Conservation (phyloP, 2,113 vertebrate species). For the Tauraco erythrolophus region DNA sequence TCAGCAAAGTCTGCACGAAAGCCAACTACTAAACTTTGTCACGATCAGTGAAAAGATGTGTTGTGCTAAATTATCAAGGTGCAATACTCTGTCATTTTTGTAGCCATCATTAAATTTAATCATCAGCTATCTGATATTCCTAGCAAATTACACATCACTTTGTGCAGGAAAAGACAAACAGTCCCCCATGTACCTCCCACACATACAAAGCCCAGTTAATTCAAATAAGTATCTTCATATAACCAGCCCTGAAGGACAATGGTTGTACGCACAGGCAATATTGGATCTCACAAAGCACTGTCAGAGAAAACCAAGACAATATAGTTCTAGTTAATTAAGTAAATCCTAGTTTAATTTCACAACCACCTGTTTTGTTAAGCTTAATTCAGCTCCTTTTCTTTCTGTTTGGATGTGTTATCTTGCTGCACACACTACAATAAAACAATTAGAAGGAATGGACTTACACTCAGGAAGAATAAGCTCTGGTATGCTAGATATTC, state of each 20-base stretch:
- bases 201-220: not conserved
- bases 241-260: not conserved
- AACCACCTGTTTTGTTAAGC: not conserved
- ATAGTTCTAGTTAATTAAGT: not conserved
- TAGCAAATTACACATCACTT: not conserved
- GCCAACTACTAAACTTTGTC: not conserved
- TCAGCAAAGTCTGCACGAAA: not conserved
- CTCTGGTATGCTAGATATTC: not conserved
- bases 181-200: rapidly evolving
- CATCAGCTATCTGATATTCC: not conserved
- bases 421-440: not conserved
- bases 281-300: not conserved
- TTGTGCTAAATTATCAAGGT: not conserved
- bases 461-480: not conserved
- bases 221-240: not conserved
- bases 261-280: not conserved
- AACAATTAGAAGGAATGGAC: not conserved
- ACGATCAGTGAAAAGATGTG: not conserved
- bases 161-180: not conserved
- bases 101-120: not conserved
- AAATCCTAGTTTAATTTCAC: not conserved
- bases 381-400: not conserved
- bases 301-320: not conserved
- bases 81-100: not conserved
- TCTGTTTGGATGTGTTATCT: not conserved